Base-by-base conservation (phyloP, 1,140 invertebrate genomes). In the Formica selysi region DNA sequence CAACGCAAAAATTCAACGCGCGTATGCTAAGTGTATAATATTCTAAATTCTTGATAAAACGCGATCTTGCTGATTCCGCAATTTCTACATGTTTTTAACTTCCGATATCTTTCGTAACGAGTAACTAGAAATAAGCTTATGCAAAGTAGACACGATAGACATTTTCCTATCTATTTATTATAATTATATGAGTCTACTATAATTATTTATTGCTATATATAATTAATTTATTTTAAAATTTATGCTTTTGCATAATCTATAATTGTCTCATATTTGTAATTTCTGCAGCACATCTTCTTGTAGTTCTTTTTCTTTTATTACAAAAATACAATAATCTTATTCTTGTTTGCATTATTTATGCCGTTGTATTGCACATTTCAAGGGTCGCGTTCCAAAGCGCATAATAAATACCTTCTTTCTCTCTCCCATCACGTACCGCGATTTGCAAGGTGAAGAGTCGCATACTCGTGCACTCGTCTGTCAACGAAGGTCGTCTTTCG, bases 41-140 rank as follows among this genome's bases (percentile, higher is more conserved):
- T 83, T 73, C 19, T 59, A 59, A 81, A 44, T 19, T 73, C 22
- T 48, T 29, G n/a, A 36, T 32, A 62, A 44, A 73, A 36, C 10
- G 57, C 54, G 68, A 74, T 57, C 79, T 74, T 74, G 68, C 26
- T 36, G 26, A 68, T 38, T 38, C 54, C 67, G 38, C 19, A 61
- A 61, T 83, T 73, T 83, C 41, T 32, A 32, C 16, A 44, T 8
- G 5, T n/a, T 22, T 38, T 2, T 83, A 51, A 32, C 68, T 74
- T 83, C 54, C 54, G 44, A 41, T n/a, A 73, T 11, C 67, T 81
- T 32, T 73, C 67, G 54, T 29, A 83, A 71, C 7, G n/a, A 54
- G 8, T 19, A 8, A 10, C n/a, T 62, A 80, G 44, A 80, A 80
- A 54, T 80, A 80, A 41, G 11, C 19, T 36, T 57, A 67, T 16